Conservation (phyloP, 1,140 invertebrate species). For the Pinna nobilis region DNA sequence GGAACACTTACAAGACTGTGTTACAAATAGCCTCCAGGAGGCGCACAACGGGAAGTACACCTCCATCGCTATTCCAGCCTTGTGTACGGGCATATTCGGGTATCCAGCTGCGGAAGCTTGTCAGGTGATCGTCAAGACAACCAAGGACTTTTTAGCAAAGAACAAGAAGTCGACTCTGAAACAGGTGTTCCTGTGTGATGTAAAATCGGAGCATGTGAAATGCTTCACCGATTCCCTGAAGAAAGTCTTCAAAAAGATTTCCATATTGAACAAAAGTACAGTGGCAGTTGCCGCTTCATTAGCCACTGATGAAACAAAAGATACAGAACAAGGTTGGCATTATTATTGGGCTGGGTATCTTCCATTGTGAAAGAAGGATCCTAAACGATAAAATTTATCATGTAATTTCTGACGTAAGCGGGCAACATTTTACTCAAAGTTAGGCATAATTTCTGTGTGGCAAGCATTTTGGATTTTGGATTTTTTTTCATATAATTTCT, state of each 20-base stretch:
- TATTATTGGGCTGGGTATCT: neutral
- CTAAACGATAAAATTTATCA: neutral
- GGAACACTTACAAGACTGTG: neutral
- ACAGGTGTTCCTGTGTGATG: conserved; percentile 42
- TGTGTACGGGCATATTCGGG: conserved; percentile 60
- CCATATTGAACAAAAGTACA: neutral
- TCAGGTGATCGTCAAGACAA: conserved; percentile 23
- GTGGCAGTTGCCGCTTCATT: neutral
- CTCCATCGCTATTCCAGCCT: conserved; percentile 57
- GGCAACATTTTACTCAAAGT: neutral
- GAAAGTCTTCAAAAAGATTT: conserved; percentile 3
- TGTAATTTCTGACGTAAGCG: neutral
- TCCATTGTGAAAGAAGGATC: neutral
- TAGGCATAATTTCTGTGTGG: no score
- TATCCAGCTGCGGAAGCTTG: conserved; percentile 48
- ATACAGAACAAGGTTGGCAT: no score
- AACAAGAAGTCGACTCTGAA: conserved; percentile 6
- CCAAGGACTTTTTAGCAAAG: conserved; percentile 26
- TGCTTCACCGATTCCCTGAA: conserved; percentile 31
- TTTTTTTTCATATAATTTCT: no score
- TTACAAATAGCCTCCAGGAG: conserved; percentile 10
- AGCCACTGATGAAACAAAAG: neutral
- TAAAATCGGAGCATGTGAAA: conserved; percentile 27
- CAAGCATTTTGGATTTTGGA: no score
- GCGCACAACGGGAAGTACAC: neutral